Base-by-base conservation (phyloP, 2,888 invertebrate genomes). In the Neoascia interrupta region DNA sequence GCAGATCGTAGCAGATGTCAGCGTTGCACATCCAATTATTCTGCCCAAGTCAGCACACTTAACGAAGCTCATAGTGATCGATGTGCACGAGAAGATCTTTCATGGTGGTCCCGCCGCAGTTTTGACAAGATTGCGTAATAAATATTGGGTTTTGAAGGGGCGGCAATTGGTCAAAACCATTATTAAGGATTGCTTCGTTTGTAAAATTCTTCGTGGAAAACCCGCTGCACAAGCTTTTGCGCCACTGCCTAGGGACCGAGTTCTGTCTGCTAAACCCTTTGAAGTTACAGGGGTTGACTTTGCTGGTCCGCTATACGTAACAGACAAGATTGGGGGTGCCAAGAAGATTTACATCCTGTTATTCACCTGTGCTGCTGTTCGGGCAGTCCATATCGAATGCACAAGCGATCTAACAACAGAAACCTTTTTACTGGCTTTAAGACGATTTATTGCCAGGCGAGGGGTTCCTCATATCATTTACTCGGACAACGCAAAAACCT, bases 221-320 rank as follows among this genome's bases (percentile, higher is more conserved):
- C 37, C 37, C 11, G 60, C 60, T 45, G 5, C 45, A 2, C 45
- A 60, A 23, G 23, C 49, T 10, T 69, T 56, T 36, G 56, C 69
- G n/a, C 54, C 58, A 3, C n/a, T 53, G 11, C 36, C 54, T 15
- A 19, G 15, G 11, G 6, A 13, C 4, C 36, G 23, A 54, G 18
- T 23, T 21, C 16, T 37, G 11, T 13, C 31, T 3, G 34, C 34
- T 34, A 31, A n/a, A 28, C 31, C 53, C 2, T 37, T 37, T 8
- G 21, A 43, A 13, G 11, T 58, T 10, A 11, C 43, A 19, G 31
- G 31, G 10, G 31, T 31, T 31, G 31, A 31, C 8, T 31, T 31
- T 31, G 8, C n/a, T 4, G 51, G 51, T 28, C 51, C 31, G 15
- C 21, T 53, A 1, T n/a, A n/a, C n/a, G n/a, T n/a, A n/a, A n/a